phyloP scores from a whole-genome alignment of 2,797 vertebrate species.

The Onychomys arenicola region DNA sequence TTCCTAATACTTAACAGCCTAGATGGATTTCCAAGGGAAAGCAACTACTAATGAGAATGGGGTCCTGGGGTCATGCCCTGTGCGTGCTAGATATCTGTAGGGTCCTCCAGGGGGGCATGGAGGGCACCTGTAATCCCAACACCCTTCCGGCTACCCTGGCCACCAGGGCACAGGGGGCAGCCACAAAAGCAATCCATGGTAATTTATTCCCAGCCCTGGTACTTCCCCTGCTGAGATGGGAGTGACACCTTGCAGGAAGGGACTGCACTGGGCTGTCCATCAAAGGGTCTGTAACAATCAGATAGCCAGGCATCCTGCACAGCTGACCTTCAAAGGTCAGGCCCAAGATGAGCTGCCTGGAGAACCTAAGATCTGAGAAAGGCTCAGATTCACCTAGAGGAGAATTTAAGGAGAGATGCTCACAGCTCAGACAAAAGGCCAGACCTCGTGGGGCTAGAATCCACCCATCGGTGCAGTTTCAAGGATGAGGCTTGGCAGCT shows the following conservation, averaged over 20 bases:
- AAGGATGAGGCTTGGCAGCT: not conserved
- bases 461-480: not conserved
- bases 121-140: not conserved
- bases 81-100: not conserved
- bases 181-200: not conserved
- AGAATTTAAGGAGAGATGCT: no score
- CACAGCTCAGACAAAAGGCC: not conserved
- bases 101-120: not conserved
- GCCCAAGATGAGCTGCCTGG: not conserved
- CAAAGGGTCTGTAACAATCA: no score
- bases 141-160: not conserved
- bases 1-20: not conserved
- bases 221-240: not conserved
- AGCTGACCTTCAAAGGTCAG: not conserved
- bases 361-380: not conserved
- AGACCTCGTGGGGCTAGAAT: not conserved
- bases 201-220: not conserved
- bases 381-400: not conserved
- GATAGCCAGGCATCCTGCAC: not conserved
- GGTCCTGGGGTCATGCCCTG: not conserved
- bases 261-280: accelerated
- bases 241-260: accelerated
- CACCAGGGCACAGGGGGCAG: not conserved
- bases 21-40: not conserved
- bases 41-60: not conserved